Percentiles rank a stretch among this genome's conserved stretches.
Conservation (phyloP, 2,113 vertebrate genomes). For the Papio anubis region DNA sequence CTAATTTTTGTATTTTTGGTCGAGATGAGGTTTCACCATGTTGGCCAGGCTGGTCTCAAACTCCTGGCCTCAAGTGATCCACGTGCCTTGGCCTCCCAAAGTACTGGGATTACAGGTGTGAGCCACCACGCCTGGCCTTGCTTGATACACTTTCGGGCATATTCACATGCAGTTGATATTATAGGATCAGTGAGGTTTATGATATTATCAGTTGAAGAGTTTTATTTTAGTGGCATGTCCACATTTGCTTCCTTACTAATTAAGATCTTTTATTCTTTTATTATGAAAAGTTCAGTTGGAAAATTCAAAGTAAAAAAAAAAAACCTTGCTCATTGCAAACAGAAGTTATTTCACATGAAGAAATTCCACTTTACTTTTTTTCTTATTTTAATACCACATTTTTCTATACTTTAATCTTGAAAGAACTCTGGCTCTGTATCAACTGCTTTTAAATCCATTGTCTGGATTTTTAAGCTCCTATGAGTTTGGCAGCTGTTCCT, state of each 20-base stretch:
- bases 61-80: too few species aligned
- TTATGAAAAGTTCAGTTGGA: neutral
- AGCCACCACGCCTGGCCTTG: too few species aligned
- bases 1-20: too few species aligned
- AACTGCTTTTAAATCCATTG: conserved; percentile 17
- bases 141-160: neutral
- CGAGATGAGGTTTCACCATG: too few species aligned
- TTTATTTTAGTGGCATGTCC: conserved; percentile 16
- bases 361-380: neutral
- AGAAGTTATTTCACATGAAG: neutral
- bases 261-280: neutral
- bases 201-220: neutral
- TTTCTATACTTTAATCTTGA: neutral
- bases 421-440: neutral
- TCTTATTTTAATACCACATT: neutral
- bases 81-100: too few species aligned
- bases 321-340: neutral
- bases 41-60: too few species aligned
- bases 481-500: conserved; percentile 25
- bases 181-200: neutral
- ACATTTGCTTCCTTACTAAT: neutral
- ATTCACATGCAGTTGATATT: neutral
- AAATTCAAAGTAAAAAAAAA: neutral
- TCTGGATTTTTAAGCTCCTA: neutral
- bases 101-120: too few species aligned